phyloP scores from a whole-genome alignment of 2,797 vertebrate genomes.

The Scleropages formosus region DNA sequence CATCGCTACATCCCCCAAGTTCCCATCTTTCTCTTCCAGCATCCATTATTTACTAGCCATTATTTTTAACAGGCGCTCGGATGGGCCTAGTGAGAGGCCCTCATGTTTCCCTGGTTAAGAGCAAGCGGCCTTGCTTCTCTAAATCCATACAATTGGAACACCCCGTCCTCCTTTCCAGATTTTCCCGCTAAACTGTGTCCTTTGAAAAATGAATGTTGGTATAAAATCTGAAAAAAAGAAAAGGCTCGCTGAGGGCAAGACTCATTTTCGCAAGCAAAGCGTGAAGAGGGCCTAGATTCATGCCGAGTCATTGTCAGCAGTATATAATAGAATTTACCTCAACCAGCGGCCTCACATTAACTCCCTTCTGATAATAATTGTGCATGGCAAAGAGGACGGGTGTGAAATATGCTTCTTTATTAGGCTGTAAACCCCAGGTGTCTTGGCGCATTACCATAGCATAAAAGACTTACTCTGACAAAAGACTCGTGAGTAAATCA shows the following conservation, averaged over 20 bases:
- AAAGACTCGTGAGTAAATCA: constrained; percentile 12
- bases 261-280: too few species aligned
- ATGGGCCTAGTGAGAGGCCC: too few species aligned
- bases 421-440: neutral
- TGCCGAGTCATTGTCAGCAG: neutral
- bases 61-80: neutral
- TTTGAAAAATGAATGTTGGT: neutral
- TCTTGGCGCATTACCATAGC: constrained; percentile 1
- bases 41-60: neutral
- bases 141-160: neutral
- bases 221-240: neutral
- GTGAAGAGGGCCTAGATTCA: neutral
- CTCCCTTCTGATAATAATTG: neutral
- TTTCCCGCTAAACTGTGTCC: neutral
- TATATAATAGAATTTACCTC: constrained; percentile 11
- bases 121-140: too few species aligned
- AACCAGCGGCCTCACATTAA: neutral
- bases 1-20: too few species aligned
- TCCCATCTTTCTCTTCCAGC: neutral
- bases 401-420: constrained; percentile 14
- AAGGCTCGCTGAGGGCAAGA: neutral
- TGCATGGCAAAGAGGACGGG: neutral
- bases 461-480: neutral
- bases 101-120: neutral
- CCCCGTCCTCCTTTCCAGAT: neutral